A percentile compares a stretch with the other conserved stretches of the same genome.
These are phyloP conservation scores for Limulus polyphemus DNA, from an alignment of 2,888 invertebrate species.

Conservation along the genomic window DNA sequence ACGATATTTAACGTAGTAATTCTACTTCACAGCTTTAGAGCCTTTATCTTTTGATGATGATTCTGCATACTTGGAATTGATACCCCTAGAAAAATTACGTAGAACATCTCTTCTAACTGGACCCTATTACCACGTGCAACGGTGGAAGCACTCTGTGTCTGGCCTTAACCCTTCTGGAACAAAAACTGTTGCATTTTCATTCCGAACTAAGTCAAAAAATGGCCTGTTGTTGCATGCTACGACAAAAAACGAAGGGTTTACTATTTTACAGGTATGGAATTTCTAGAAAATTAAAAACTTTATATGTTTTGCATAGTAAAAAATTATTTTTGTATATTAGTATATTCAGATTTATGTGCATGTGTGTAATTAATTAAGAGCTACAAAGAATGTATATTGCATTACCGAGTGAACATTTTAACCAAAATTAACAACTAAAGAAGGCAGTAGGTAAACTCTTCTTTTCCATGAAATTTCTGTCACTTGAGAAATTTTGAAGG, in stretches of 20 bases:
- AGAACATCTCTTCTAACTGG: constrained; percentile 48
- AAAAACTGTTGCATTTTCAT: constrained; percentile 63
- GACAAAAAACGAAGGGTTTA: constrained; percentile 66
- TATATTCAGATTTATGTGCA: background rate
- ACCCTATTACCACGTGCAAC: constrained; percentile 51
- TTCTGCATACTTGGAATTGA: constrained; percentile 57
- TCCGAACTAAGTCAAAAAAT: constrained; percentile 61
- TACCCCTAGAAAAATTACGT: constrained; percentile 53
- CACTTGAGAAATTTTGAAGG: no score
- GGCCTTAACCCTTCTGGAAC: constrained; percentile 4
- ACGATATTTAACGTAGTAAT: constrained; percentile 1
- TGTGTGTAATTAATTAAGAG: no score
- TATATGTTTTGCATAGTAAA: background rate
- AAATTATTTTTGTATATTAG: background rate
- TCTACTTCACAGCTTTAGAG: constrained; percentile 47
- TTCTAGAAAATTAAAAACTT: constrained; percentile 8
- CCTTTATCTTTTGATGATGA: constrained; percentile 65
- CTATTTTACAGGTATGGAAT: constrained; percentile 53
- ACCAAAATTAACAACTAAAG: no score
- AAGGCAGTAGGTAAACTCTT: no score
- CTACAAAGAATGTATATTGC: no score
- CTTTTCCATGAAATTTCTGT: no score
- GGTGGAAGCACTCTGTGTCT: constrained; percentile 45
- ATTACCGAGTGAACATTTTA: no score
- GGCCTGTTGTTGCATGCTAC: constrained; percentile 76